phyloP scores from a whole-genome alignment of 2,113 vertebrate genomes.

The Gadus chalcogrammus region DNA sequence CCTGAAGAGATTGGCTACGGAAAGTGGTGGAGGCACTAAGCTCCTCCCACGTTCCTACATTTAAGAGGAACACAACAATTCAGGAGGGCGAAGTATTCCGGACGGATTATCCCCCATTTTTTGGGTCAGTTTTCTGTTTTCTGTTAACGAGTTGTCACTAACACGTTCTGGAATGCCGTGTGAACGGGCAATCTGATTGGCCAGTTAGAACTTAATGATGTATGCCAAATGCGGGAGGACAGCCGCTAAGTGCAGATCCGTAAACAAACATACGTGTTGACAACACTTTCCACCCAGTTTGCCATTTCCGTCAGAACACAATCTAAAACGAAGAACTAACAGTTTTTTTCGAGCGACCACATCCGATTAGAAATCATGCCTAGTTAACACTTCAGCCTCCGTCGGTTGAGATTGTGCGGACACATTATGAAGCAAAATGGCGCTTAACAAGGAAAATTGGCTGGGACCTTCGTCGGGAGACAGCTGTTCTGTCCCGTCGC shows the following conservation, averaged over 20 bases:
- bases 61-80: slow-evolving; percentile 63
- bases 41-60: slow-evolving; percentile 55
- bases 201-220: slow-evolving; percentile 74
- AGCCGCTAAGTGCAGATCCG: slow-evolving; percentile 63
- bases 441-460: slow-evolving; percentile 70
- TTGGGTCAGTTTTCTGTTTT: slow-evolving; percentile 75
- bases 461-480: slow-evolving; percentile 70
- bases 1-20: slow-evolving; percentile 11
- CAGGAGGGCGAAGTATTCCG: slow-evolving; percentile 62
- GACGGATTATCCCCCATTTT: slow-evolving; percentile 56
- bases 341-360: slow-evolving; percentile 56
- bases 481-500: slow-evolving; percentile 70
- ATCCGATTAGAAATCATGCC: slow-evolving; percentile 65
- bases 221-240: slow-evolving; percentile 75
- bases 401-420: slow-evolving; percentile 55
- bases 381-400: slow-evolving; percentile 64
- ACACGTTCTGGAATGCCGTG: slow-evolving; percentile 75
- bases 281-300: slow-evolving; percentile 68
- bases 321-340: slow-evolving; percentile 63
- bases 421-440: slow-evolving; percentile 51
- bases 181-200: slow-evolving; percentile 72
- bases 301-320: slow-evolving; percentile 61
- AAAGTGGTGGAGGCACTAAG: slow-evolving; percentile 19
- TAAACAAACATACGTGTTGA: slow-evolving; percentile 72
- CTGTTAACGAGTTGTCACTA: slow-evolving; percentile 77